Evolutionary conservation across 2,888 invertebrate species (phyloP).

Genomic region (Helleia helle): DNA sequence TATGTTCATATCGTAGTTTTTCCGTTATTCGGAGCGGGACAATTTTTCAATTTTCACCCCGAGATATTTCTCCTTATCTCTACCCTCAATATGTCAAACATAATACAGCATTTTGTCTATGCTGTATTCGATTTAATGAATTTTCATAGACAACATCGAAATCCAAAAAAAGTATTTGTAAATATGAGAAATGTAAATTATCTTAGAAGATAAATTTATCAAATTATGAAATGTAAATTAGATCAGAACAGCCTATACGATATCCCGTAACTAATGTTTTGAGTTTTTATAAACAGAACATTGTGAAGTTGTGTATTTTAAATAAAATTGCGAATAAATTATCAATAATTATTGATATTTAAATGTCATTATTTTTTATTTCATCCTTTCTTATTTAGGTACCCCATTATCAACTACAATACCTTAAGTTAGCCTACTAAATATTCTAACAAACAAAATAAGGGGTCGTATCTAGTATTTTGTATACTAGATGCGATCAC

Average conservation of each 20-base stretch:
- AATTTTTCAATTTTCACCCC: too few species aligned
- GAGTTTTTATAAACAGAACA: slow-evolving; percentile 69
- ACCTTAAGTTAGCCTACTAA: too few species aligned
- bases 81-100: too few species aligned
- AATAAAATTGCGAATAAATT: slow-evolving; percentile 74
- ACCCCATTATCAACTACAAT: too few species aligned
- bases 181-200: slow-evolving; percentile 56
- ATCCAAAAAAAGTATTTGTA: slow-evolving; percentile 54
- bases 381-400: slow-evolving; percentile 8
- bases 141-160: slow-evolving; percentile 31
- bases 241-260: slow-evolving; percentile 55
- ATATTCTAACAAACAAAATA: too few species aligned
- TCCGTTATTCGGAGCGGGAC: too few species aligned
- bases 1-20: too few species aligned
- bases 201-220: slow-evolving; percentile 51
- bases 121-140: slow-evolving; percentile 17
- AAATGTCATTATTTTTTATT: slow-evolving; percentile 29
- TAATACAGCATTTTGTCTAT: too few species aligned
- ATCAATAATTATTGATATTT: slow-evolving; percentile 70
- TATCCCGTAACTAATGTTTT: slow-evolving; percentile 69
- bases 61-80: too few species aligned
- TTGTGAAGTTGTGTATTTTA: slow-evolving; percentile 74
- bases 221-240: slow-evolving; percentile 53
- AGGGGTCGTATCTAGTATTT: too few species aligned
- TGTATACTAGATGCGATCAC: too few species aligned